A percentile compares a stretch with the other conserved stretches of the same genome.
phyloP scores from a whole-genome alignment of 2,888 invertebrate genomes.

The Embidobia sp. region DNA sequence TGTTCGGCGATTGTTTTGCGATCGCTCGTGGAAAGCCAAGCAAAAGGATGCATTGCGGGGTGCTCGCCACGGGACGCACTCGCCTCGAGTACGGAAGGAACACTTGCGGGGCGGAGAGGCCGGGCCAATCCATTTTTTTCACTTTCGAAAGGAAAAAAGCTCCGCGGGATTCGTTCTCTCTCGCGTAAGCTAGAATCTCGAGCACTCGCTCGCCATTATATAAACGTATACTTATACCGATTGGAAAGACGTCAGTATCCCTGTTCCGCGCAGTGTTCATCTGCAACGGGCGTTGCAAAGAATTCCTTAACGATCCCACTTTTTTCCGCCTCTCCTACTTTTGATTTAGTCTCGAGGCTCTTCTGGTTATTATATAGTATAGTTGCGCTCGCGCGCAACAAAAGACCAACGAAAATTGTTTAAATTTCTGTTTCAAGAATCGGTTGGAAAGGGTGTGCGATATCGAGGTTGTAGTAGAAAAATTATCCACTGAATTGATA shows the following conservation, averaged over 20 bases:
- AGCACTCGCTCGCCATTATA: conserved; percentile 54
- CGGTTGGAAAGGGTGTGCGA: conserved; percentile 8
- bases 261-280: conserved; percentile 21
- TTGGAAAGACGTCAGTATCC: conserved; percentile 47
- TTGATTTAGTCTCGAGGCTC: conserved; percentile 19
- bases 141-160: conserved; percentile 58
- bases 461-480: neutral
- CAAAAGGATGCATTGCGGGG: conserved; percentile 69
- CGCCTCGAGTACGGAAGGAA: conserved; percentile 57
- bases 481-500: conserved; percentile 1
- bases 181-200: conserved; percentile 56
- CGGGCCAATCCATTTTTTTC: conserved; percentile 36
- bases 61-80: conserved; percentile 71
- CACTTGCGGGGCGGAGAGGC: conserved; percentile 21
- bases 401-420: conserved; percentile 28
- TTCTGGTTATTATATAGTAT: conserved; percentile 25
- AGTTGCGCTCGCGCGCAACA: conserved; percentile 16
- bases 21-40: conserved; percentile 71
- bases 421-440: conserved; percentile 4
- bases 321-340: conserved; percentile 3
- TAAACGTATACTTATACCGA: conserved; percentile 22
- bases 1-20: conserved; percentile 75
- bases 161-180: conserved; percentile 64
- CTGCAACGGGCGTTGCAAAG: conserved; percentile 36
- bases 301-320: conserved; percentile 35